Conservation (phyloP, 2,797 vertebrate genomes). For the Cuniculus paca region DNA sequence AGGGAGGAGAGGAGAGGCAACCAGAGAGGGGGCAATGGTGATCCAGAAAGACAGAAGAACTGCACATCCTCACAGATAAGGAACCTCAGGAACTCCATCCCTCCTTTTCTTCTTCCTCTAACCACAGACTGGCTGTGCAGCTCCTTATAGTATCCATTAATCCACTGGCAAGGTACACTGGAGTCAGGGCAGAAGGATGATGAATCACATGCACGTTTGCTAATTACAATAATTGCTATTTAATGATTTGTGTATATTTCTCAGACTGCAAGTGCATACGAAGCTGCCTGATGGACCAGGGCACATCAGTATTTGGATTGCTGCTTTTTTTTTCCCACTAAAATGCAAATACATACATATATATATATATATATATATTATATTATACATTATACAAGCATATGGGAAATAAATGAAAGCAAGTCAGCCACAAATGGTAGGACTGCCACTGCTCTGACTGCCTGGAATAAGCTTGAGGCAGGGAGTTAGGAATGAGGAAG, state of each 20-base stretch:
- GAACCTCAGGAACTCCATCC: not conserved
- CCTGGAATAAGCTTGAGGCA: not conserved
- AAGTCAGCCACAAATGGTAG: not conserved
- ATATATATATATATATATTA: not conserved
- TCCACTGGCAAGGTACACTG: not conserved
- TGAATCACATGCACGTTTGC: not conserved
- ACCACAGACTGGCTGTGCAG: not conserved
- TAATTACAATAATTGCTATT: slow-evolving; percentile 62
- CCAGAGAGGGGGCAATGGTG: not conserved
- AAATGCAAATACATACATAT: not conserved
- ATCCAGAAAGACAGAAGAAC: not conserved
- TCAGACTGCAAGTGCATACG: not conserved
- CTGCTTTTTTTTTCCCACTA: slow-evolving; percentile 10
- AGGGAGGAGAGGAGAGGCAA: not conserved
- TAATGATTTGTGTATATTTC: slow-evolving; percentile 72
- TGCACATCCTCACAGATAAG: not conserved
- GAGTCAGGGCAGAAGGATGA: not conserved
- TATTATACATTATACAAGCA: not conserved
- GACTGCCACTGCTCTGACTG: not conserved
- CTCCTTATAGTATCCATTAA: not conserved
- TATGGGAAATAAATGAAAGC: slow-evolving; percentile 26
- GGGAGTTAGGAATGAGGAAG: not conserved
- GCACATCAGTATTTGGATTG: not conserved
- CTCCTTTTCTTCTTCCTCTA: not conserved
- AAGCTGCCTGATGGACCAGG: not conserved